Conservation (phyloP, 1,140 invertebrate species). For the Trichogramma pretiosum region DNA sequence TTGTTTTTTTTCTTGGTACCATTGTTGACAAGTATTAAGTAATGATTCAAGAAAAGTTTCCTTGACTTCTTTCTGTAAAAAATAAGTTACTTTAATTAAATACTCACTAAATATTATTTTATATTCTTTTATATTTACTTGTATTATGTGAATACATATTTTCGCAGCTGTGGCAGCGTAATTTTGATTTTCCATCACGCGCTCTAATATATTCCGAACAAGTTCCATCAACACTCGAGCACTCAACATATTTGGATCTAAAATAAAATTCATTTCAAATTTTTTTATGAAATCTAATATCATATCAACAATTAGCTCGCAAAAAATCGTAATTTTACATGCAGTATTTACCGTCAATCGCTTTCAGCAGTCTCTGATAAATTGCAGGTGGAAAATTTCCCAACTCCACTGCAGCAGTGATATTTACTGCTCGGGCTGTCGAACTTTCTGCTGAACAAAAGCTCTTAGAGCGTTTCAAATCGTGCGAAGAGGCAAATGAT, state of each 20-base stretch:
- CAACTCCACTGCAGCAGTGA: constrained; percentile 61
- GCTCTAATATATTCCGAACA: constrained; percentile 68
- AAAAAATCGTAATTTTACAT: not conserved
- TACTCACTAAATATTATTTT: not conserved
- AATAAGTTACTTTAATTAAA: no score
- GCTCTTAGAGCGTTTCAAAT: constrained; percentile 73
- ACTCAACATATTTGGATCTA: constrained; percentile 69
- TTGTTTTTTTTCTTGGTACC: constrained; percentile 77
- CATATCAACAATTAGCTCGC: not conserved
- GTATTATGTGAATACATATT: constrained; percentile 73
- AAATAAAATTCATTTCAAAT: not conserved
- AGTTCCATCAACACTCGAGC: constrained; percentile 75
- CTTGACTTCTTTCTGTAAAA: constrained; percentile 62
- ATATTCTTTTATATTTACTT: constrained; percentile 42
- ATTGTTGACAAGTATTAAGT: constrained; percentile 80
- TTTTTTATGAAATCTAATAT: not conserved
- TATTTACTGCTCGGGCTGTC: constrained; percentile 46
- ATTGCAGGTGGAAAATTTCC: constrained; percentile 64
- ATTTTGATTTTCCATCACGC: constrained; percentile 66
- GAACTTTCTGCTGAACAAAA: constrained; percentile 60
- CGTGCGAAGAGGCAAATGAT: constrained; percentile 43
- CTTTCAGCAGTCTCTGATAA: constrained; percentile 61
- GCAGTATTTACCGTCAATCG: constrained; percentile 50
- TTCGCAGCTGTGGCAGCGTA: constrained; percentile 72
- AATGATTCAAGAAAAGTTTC: constrained; percentile 82